phyloP scores from a whole-genome alignment of 2,888 invertebrate genomes.

The Tridacna gigas region DNA sequence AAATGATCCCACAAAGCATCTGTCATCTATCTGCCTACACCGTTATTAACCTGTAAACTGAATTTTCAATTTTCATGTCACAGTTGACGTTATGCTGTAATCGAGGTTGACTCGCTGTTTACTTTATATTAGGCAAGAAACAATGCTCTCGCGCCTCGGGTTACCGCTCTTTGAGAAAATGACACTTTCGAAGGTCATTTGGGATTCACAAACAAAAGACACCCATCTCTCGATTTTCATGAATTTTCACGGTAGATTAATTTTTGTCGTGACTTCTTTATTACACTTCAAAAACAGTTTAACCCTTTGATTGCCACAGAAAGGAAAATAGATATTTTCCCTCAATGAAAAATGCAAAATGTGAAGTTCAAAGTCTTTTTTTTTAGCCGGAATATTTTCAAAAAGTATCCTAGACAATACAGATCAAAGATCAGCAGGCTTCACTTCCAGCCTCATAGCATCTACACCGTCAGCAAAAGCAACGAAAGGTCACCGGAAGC shows the following conservation, averaged over 20 bases:
- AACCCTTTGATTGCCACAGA: background rate
- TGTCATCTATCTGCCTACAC: conserved; percentile 36
- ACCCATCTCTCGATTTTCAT: conserved; percentile 21
- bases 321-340: too few relatives aligned
- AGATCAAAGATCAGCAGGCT: too few relatives aligned
- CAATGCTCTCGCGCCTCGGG: conserved; percentile 32
- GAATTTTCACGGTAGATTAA: conserved; percentile 39
- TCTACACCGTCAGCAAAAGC: too few relatives aligned
- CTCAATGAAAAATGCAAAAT: too few relatives aligned
- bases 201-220: conserved; percentile 13
- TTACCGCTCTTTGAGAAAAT: conserved; percentile 22
- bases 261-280: conserved; percentile 27
- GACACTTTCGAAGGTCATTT: background rate
- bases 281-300: conserved; percentile 10
- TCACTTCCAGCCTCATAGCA: too few relatives aligned
- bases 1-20: conserved; percentile 22
- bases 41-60: conserved; percentile 58
- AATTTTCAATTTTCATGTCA: conserved; percentile 65
- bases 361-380: too few relatives aligned
- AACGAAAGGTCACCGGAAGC: too few relatives aligned
- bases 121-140: conserved; percentile 58
- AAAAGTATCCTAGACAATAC: too few relatives aligned
- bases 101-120: conserved; percentile 53
- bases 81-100: conserved; percentile 42
- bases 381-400: too few relatives aligned